These are phyloP conservation scores for Saguinus imperator DNA, from an alignment of 2,113 vertebrate species.

Conservation along the genomic window DNA sequence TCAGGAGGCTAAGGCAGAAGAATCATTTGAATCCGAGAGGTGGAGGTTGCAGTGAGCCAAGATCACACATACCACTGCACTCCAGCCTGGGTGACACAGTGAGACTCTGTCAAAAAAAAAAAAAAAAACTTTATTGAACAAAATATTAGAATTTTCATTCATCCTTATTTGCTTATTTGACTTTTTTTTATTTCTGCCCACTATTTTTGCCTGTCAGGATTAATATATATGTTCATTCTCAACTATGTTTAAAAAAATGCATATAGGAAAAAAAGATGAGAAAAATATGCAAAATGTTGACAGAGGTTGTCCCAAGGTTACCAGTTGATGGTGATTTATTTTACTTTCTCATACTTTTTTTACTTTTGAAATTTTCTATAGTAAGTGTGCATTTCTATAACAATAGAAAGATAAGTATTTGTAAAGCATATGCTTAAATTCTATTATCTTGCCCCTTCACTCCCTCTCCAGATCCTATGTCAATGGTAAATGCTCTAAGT, in stretches of 20 bases:
- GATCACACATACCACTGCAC: no score
- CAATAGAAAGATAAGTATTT: not conserved
- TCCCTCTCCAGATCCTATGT: accelerated
- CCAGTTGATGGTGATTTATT: not conserved
- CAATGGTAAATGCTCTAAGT: not conserved
- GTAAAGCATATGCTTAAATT: not conserved
- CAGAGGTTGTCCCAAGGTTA: not conserved
- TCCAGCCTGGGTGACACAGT: no score
- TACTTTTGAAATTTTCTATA: not conserved
- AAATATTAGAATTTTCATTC: not conserved
- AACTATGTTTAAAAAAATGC: not conserved
- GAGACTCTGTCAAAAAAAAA: no score
- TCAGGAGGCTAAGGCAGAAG: no score
- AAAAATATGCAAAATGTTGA: not conserved
- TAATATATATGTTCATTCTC: not conserved
- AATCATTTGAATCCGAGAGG: no score
- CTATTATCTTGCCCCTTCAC: accelerated
- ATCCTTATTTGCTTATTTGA: not conserved
- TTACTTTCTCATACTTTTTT: not conserved
- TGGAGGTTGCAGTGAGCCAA: no score
- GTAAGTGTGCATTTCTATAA: not conserved
- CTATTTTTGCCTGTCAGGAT: not conserved
- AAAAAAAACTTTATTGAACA: not conserved
- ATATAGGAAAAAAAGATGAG: not conserved
- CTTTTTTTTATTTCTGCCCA: not conserved